Evolutionary conservation across 2,888 invertebrate genomes (phyloP).

Genomic region (Cantharis rustica): DNA sequence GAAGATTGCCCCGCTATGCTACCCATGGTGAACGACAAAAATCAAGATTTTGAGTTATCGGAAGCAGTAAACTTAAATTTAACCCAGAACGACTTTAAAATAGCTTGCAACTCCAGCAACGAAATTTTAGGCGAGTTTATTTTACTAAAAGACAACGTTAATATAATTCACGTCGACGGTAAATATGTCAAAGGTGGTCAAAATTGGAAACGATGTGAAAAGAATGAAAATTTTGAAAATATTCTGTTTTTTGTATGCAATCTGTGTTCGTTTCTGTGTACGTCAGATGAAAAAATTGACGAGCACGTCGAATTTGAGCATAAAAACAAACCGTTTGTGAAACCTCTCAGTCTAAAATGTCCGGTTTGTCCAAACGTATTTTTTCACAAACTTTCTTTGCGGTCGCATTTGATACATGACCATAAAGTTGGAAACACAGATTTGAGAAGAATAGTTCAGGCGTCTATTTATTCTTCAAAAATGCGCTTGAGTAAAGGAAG

Average conservation of each 20-base stretch:
- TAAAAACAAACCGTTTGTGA: constrained; percentile 60
- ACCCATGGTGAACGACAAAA: not conserved
- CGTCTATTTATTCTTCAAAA: constrained; percentile 55
- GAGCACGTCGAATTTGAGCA: constrained; percentile 53
- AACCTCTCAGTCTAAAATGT: constrained; percentile 64
- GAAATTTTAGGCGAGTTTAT: constrained; percentile 41
- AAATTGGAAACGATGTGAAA: constrained; percentile 25
- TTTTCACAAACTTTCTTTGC: constrained; percentile 65
- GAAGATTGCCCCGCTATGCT: constrained; percentile 48
- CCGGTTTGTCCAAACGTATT: constrained; percentile 72
- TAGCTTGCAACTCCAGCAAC: constrained; percentile 28
- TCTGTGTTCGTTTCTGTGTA: constrained; percentile 53
- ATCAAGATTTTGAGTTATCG: constrained; percentile 25
- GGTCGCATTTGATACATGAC: constrained; percentile 69
- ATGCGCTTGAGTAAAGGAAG: constrained; percentile 34
- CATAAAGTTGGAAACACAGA: constrained; percentile 70
- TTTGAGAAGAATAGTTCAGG: constrained; percentile 63
- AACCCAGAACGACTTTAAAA: constrained; percentile 38
- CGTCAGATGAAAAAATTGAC: constrained; percentile 49
- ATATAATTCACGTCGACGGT: constrained; percentile 24
- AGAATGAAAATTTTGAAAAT: constrained; percentile 43
- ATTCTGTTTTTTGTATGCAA: constrained; percentile 53
- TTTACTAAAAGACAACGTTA: constrained; percentile 42
- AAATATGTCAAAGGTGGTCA: constrained; percentile 12
- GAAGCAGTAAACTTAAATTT: constrained; percentile 46